These are phyloP conservation scores for Chloromyia formosa DNA, from an alignment of 2,888 invertebrate species.

Conservation along the genomic window DNA sequence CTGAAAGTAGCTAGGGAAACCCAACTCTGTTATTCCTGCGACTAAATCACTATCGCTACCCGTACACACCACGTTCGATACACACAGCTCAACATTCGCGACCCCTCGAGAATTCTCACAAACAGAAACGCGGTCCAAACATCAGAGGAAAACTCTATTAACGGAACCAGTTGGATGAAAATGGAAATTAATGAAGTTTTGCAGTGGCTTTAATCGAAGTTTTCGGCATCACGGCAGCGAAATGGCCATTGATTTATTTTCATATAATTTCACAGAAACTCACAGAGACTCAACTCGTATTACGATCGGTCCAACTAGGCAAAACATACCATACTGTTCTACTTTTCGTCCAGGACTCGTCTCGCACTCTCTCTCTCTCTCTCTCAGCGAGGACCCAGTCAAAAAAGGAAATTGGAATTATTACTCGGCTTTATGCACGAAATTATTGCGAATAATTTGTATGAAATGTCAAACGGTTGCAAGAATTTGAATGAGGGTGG, in stretches of 20 bases:
- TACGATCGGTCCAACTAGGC: too few species aligned
- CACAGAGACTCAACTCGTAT: too few species aligned
- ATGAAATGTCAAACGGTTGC: background rate
- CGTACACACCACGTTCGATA: background rate
- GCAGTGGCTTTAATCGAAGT: constrained; percentile 48
- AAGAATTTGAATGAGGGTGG: background rate
- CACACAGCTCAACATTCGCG: background rate
- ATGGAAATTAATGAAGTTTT: constrained; percentile 49
- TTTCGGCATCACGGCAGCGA: constrained; percentile 28
- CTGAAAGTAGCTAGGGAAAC: too few species aligned
- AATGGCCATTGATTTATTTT: constrained; percentile 41
- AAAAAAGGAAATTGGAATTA: constrained; percentile 3
- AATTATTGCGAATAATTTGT: background rate
- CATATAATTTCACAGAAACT: constrained; percentile 15
- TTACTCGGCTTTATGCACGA: background rate
- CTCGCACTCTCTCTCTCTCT: too few species aligned
- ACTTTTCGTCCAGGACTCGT: too few species aligned
- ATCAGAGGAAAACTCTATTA: constrained; percentile 47
- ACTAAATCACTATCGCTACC: background rate
- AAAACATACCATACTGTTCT: too few species aligned
- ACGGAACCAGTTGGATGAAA: constrained; percentile 47
- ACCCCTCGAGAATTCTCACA: too few species aligned
- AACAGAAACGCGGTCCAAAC: background rate
- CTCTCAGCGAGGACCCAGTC: background rate
- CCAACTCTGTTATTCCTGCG: background rate